Evolutionary conservation across 2,888 invertebrate species (phyloP).

Genomic region (Trichogramma dendrolimi): DNA sequence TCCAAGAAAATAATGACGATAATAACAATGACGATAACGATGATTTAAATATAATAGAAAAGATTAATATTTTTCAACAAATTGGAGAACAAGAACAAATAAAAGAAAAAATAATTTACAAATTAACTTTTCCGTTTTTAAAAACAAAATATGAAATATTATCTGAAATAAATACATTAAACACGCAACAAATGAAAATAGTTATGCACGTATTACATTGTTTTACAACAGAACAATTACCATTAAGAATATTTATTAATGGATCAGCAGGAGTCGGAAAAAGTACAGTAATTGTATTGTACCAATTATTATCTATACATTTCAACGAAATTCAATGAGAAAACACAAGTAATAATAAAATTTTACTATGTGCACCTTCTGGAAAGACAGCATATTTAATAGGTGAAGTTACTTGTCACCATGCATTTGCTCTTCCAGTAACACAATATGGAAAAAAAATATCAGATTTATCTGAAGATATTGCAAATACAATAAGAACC

Average conservation of each 20-base stretch:
- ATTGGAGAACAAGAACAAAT: not conserved
- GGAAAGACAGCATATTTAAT: conserved; percentile 37
- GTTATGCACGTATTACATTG: conserved; percentile 12
- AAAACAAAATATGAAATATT: conserved; percentile 12
- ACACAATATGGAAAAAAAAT: conserved; percentile 12
- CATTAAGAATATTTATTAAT: conserved; percentile 14
- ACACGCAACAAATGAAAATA: conserved; percentile 4
- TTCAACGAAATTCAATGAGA: conserved; percentile 1
- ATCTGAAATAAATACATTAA: not conserved
- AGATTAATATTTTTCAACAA: not conserved
- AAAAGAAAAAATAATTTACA: not conserved
- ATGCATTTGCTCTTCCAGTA: not conserved
- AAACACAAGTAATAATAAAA: conserved; percentile 31
- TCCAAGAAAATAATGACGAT: not conserved
- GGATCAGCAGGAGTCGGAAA: conserved; percentile 19
- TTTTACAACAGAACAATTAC: conserved; percentile 7
- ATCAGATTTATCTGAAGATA: conserved; percentile 14
- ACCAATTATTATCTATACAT: conserved; percentile 13
- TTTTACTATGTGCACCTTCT: conserved; percentile 32
- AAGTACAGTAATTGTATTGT: not conserved
- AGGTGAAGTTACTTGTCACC: no score
- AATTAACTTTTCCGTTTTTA: not conserved
- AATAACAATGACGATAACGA: not conserved
- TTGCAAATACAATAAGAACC: conserved; percentile 30
- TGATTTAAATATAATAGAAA: not conserved